Conservation (phyloP, 2,113 vertebrate genomes). For the Antechinus flavipes region DNA sequence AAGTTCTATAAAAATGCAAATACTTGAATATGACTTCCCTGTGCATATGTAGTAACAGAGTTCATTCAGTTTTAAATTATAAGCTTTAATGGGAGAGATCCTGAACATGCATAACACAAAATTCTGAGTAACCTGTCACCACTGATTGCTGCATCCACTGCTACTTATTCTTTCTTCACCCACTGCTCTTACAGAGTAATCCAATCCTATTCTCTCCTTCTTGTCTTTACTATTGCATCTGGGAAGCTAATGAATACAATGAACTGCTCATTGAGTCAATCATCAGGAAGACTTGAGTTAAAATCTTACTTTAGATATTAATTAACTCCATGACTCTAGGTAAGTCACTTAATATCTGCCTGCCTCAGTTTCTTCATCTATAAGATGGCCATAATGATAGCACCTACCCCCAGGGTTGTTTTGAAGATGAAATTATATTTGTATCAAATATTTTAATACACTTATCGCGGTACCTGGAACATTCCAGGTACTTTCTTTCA, state of each 20-base stretch:
- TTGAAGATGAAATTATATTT: neutral
- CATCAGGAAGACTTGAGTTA: neutral
- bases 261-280: neutral
- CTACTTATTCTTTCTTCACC: neutral
- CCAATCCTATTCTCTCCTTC: neutral
- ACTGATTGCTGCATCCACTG: neutral
- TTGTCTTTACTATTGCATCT: neutral
- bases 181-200: neutral
- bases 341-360: neutral
- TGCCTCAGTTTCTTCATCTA: neutral
- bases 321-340: neutral
- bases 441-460: neutral
- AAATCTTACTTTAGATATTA: neutral
- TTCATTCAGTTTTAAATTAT: neutral
- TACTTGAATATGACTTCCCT: neutral
- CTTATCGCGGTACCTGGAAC: neutral
- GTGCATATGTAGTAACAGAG: neutral
- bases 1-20: slow-evolving; percentile 30
- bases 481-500: neutral
- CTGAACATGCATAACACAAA: neutral
- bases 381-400: neutral
- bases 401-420: neutral
- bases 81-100: neutral
- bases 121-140: neutral
- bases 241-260: neutral